Base-by-base conservation (phyloP, 2,113 vertebrate species). In the Embiotoca jacksoni region DNA sequence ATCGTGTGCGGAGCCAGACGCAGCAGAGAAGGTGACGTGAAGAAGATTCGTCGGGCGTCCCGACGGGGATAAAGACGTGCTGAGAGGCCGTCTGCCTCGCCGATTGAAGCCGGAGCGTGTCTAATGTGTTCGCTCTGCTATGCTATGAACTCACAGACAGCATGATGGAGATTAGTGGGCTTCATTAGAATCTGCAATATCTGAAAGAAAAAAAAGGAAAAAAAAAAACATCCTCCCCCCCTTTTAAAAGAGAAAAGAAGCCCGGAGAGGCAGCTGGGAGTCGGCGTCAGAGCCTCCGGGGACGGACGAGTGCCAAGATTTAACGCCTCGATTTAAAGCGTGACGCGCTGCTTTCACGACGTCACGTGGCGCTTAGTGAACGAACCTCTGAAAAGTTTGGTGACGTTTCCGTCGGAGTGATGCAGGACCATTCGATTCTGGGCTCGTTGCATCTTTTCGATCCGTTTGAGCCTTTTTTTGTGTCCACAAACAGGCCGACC, bases 61-160 rank as follows among this genome's bases (percentile, higher is more conserved):
- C 36, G 64, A 67, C 5, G 37, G 14, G 55, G 49, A 54, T 62
- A 32, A 59, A 69, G 81, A 53, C 50, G 14, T 30, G 79, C 75
- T 62, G 75, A 69, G 88, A 64, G 46, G 79, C 57, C 62, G 62
- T 80, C 88, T 84, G 78, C 71, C 53, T 65, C 30, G 0, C 32
- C 10, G 74, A 81, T 72, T 72, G 72, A 84, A 75, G 59, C 6
- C 41, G 14, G 32, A 83, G 84, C 72, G 75, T 80, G 74, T 83
- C 86, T 83, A 85, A 91, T 86, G 79, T 23, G 31, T 71, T 61
- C 46, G 56, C 69, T 82, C 85, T 72, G 70, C 82, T 75, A 59
- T 72, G 70, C 82, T 75, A 59, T 58, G 55, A 81, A 83, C 81
- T 75, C 71, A 70, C 79, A 80, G 80, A 72, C 75, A 64, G 72